These are phyloP conservation scores for Arctopsyche grandis DNA, from an alignment of 1,140 invertebrate genomes.

Conservation along the genomic window DNA sequence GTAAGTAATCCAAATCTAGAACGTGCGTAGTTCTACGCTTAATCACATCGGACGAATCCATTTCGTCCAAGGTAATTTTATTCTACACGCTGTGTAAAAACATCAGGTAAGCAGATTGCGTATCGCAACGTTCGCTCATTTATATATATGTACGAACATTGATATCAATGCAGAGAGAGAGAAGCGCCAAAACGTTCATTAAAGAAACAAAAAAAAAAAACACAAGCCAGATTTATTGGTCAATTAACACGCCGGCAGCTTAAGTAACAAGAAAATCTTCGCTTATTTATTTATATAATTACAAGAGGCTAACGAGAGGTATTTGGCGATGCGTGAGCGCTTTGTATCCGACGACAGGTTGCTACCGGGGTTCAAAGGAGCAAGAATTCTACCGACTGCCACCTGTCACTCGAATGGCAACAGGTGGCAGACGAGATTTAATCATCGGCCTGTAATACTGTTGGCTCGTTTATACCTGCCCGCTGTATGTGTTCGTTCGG, in stretches of 20 bases:
- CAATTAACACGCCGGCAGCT: not conserved
- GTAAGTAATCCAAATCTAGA: no score
- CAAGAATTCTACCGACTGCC: slow-evolving; percentile 5
- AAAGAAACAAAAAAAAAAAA: not conserved
- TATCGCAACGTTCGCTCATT: no score
- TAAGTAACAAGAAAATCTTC: not conserved
- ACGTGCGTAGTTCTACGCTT: no score
- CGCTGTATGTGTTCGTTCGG: not conserved
- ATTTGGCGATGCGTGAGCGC: not conserved
- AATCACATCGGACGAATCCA: no score
- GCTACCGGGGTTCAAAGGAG: not conserved
- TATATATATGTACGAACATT: no score
- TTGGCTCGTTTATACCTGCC: not conserved
- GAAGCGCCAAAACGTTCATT: not conserved
- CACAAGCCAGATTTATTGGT: not conserved
- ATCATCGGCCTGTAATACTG: slow-evolving; percentile 22
- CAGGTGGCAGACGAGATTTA: slow-evolving; percentile 34
- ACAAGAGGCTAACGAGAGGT: no score
- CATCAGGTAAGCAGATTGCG: no score
- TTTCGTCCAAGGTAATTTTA: no score
- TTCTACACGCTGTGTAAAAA: no score
- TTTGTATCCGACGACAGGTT: slow-evolving; percentile 4
- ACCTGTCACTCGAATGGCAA: slow-evolving; percentile 27
- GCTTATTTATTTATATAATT: no score
- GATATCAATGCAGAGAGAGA: no score